These are phyloP conservation scores for Laticauda colubrina DNA, from an alignment of 2,113 vertebrate genomes.

Conservation along the genomic window DNA sequence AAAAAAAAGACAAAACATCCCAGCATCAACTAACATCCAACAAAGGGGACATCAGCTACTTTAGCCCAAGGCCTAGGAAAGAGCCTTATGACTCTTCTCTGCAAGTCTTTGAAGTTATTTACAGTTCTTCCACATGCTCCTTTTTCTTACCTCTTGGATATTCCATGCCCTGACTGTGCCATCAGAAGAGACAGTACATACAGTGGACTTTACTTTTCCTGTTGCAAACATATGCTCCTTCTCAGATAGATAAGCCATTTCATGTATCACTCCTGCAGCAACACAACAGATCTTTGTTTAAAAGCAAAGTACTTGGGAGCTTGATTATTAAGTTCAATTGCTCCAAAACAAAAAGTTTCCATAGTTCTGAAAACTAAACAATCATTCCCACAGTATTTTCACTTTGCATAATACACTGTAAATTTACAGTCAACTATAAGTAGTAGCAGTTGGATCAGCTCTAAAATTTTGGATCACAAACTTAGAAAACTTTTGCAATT, in stretches of 20 bases:
- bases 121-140: neutral
- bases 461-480: neutral
- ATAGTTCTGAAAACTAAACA: neutral
- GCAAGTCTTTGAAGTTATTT: neutral
- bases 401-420: neutral
- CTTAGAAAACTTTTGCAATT: neutral
- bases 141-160: slow-evolving; percentile 65
- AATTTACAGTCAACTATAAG: neutral
- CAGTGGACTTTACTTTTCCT: slow-evolving; percentile 46
- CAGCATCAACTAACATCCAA: neutral
- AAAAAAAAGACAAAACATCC: neutral
- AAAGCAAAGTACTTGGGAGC: neutral
- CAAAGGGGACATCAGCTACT: neutral
- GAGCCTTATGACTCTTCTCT: neutral
- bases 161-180: slow-evolving; percentile 75
- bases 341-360: neutral
- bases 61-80: neutral
- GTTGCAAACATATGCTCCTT: slow-evolving; percentile 54
- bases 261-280: slow-evolving; percentile 69
- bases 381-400: neutral
- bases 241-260: slow-evolving; percentile 65
- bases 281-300: slow-evolving; percentile 13
- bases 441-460: neutral
- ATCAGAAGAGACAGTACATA: slow-evolving; percentile 75
- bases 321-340: neutral